Conservation (phyloP, 2,888 invertebrate species). For the Epirrhoe alternata region DNA sequence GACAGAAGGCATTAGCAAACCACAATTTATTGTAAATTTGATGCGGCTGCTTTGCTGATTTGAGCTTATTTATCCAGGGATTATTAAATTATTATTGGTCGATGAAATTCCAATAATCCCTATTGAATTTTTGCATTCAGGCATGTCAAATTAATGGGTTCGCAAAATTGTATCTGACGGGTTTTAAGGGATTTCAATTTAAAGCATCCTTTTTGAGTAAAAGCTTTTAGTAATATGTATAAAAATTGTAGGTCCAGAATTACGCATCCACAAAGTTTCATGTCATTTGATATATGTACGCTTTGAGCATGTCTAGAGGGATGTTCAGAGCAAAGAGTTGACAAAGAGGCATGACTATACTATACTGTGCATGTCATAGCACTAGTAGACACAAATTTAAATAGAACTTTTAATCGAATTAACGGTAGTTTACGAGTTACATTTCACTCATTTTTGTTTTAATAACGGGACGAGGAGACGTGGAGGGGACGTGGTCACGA, state of each 20-base stretch:
- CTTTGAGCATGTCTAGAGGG: no score
- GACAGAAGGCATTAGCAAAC: constrained; percentile 73
- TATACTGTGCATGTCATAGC: no score
- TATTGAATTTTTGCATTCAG: constrained; percentile 20
- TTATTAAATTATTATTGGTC: constrained; percentile 26
- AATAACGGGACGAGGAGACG: no score
- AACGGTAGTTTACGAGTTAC: no score
- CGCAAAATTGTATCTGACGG: constrained; percentile 15
- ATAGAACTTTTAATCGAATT: no score
- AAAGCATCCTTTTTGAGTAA: constrained; percentile 1
- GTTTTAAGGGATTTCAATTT: constrained; percentile 10
- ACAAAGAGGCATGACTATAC: no score
- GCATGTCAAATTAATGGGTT: constrained; percentile 16
- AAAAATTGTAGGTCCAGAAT: neutral
- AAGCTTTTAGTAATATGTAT: constrained; percentile 1
- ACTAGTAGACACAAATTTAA: no score
- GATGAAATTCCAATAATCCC: constrained; percentile 13
- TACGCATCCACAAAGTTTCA: neutral
- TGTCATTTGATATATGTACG: neutral
- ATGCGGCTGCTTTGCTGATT: constrained; percentile 52
- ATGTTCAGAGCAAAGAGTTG: no score
- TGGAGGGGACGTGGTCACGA: no score
- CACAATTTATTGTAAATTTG: constrained; percentile 74
- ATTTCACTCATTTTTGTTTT: no score
- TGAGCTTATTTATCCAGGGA: constrained; percentile 50